Evolutionary conservation across 2,113 vertebrate genomes (phyloP), one percentile per base, ranked within the genome.

Genomic region (Eleginops maclovinus): DNA sequence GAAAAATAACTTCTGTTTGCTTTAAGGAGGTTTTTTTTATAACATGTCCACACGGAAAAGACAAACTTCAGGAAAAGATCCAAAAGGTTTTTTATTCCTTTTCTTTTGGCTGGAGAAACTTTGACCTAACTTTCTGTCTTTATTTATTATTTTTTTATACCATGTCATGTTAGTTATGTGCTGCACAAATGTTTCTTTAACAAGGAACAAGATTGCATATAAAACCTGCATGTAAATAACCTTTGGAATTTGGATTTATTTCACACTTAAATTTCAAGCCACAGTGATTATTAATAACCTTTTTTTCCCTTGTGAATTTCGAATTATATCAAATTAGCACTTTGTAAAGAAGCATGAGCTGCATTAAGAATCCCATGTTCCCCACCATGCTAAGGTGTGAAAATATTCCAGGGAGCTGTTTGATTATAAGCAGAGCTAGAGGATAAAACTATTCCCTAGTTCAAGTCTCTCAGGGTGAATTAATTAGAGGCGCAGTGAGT

Each of bases 301-400:
- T 75, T 75, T 75, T 47, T 15, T 7, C 15, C 75, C 66, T 65
- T 79, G 49, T 83, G 65, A 85, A 80, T 83, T 89, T 75, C 14
- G 47, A 88, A 83, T 69, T 43, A 87, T 90, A 93, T 91, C 90
- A 94, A 94, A 95, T 94, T 93, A 94, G 81, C 93, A 92, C 90
- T 83, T 91, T 77, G 82, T 64, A 68, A 83, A 87, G 86, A 83
- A 90, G 82, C 77, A 79, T 61, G 69, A 81, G 68, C 84, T 79
- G 87, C 85, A 92, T 94, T 88, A 91, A 75, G 75, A 85, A 84
- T 88, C 88, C 50, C 81, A 87, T 77, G 81, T 91, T 88, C 71
- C 90, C 78, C 82, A 85, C 82, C 84, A 83, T 58, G 80, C 74
- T 58, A 83, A 93, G 85, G 91, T 94, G 95, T 93, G 93, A 95